phyloP scores from a whole-genome alignment of 2,888 invertebrate genomes.

The Drosophila bunnanda region DNA sequence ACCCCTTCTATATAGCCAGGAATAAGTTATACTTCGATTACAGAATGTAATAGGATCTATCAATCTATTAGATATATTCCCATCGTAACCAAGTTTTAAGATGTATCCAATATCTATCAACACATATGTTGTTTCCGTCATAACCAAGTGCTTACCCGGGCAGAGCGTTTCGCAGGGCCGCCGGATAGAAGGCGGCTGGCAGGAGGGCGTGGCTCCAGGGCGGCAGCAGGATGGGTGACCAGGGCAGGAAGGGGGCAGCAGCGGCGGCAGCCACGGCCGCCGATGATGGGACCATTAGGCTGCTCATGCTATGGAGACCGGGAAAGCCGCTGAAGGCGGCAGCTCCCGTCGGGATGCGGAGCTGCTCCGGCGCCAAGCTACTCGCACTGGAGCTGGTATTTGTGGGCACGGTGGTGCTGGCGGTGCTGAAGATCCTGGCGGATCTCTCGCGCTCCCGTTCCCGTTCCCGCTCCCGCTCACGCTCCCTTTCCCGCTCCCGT shows the following conservation, averaged over 20 bases:
- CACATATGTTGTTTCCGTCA: neutral
- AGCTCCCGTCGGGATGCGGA: conserved; percentile 83
- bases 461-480: conserved; percentile 32
- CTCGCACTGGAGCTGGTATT: conserved; percentile 54
- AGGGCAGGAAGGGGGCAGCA: conserved; percentile 89
- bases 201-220: conserved; percentile 91
- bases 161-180: conserved; percentile 89
- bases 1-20: too few species aligned
- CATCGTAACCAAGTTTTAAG: neutral
- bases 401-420: conserved; percentile 76
- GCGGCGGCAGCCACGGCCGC: conserved; percentile 87
- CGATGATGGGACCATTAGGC: conserved; percentile 82
- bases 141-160: conserved; percentile 87
- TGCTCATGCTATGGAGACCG: conserved; percentile 82
- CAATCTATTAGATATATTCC: too few species aligned
- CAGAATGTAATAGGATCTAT: too few species aligned
- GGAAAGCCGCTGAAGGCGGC: conserved; percentile 82
- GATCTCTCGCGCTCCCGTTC: conserved; percentile 34
- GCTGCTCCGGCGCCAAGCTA: conserved; percentile 70
- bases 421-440: conserved; percentile 60
- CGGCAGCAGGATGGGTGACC: conserved; percentile 89
- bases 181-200: conserved; percentile 89
- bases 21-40: too few species aligned
- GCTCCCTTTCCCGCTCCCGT: conserved; percentile 4
- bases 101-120: too few species aligned